phyloP scores from a whole-genome alignment of 2,113 vertebrate species.

The Willisornis vidua region DNA sequence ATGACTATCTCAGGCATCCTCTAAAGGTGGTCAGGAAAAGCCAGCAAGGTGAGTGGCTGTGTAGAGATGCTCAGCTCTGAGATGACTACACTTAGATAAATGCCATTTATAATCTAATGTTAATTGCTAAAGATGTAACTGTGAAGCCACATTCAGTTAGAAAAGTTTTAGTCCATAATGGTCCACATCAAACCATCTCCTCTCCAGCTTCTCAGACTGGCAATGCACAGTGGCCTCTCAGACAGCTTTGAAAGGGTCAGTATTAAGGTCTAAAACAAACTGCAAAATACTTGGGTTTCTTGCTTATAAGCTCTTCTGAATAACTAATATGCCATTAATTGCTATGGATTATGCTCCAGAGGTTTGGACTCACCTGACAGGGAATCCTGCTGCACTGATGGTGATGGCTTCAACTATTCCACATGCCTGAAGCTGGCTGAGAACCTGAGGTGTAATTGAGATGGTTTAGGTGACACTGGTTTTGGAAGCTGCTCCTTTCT shows the following conservation, averaged over 20 bases:
- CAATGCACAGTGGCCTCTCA: background rate
- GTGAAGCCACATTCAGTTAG: background rate
- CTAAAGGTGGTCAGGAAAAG: background rate
- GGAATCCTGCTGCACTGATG: conserved; percentile 96
- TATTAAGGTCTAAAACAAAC: background rate
- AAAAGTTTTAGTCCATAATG: background rate
- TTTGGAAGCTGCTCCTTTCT: background rate
- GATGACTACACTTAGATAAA: background rate
- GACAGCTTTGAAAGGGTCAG: background rate
- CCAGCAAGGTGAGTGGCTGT: background rate
- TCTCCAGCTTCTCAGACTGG: background rate
- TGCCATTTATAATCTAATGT: background rate
- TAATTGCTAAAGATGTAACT: background rate
- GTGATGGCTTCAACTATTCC: conserved; percentile 95
- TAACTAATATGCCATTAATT: background rate
- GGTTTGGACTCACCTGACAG: conserved; percentile 82
- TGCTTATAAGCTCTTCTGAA: background rate
- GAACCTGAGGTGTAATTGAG: conserved; percentile 78
- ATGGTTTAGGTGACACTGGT: background rate
- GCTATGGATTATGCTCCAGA: background rate
- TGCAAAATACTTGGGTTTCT: background rate
- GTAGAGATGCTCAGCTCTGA: background rate
- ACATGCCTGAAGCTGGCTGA: conserved; percentile 91
- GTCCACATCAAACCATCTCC: background rate
- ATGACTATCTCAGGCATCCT: background rate